A percentile compares a stretch with the other conserved stretches of the same genome.
These are phyloP conservation scores for Petrocephalus schoutedeni DNA, from an alignment of 2,797 vertebrate genomes.

Conservation along the genomic window DNA sequence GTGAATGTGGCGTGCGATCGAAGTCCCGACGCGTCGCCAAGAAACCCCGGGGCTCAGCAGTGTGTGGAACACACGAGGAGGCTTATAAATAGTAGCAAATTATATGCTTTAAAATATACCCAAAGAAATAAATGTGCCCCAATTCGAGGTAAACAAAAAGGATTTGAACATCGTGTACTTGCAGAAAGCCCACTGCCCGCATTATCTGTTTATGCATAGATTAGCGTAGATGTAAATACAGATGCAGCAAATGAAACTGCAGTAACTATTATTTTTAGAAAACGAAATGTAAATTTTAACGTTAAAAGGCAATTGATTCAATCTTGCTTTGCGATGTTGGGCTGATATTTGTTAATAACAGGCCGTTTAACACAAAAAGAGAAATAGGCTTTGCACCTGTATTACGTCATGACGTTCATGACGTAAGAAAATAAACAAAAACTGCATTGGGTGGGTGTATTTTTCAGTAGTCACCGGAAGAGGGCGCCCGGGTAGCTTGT, in stretches of 20 bases:
- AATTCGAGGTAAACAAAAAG: neutral
- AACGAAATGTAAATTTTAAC: neutral
- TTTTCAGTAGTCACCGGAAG: constrained; percentile 55
- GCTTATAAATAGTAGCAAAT: neutral
- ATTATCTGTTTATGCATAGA: neutral
- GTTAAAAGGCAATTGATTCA: neutral
- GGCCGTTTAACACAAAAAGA: neutral
- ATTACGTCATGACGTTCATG: neutral
- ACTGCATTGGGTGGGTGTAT: neutral
- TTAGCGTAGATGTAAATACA: neutral
- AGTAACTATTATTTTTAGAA: constrained; percentile 5
- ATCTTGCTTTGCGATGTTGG: neutral
- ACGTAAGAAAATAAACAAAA: neutral
- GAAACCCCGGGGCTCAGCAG: neutral
- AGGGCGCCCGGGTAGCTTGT: constrained; percentile 68
- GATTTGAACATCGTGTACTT: constrained; percentile 7
- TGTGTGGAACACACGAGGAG: neutral
- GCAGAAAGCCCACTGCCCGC: neutral
- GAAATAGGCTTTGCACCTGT: neutral
- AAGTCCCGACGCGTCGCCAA: neutral
- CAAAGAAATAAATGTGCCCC: neutral
- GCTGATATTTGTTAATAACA: neutral
- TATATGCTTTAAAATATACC: neutral
- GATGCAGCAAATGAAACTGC: neutral
- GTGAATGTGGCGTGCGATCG: neutral